These are phyloP conservation scores for Urechis unicinctus DNA, from an alignment of 2,888 invertebrate species.

Conservation along the genomic window DNA sequence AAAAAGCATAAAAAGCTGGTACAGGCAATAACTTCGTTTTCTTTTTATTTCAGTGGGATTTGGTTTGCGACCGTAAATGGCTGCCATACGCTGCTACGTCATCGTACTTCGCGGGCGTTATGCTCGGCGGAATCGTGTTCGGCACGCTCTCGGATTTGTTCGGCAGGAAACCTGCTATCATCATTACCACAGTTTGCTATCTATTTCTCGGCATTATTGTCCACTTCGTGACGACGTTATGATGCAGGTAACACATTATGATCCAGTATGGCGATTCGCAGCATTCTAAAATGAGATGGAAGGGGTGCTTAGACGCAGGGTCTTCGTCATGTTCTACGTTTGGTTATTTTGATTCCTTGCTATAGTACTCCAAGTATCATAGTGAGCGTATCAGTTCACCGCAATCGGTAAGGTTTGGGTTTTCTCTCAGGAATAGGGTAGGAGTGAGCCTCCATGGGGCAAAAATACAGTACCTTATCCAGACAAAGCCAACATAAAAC, in stretches of 20 bases:
- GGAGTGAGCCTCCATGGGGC: too few relatives aligned
- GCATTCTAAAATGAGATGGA: too few relatives aligned
- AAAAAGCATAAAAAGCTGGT: too few relatives aligned
- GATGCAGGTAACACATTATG: slow-evolving; percentile 27
- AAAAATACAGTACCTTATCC: too few relatives aligned
- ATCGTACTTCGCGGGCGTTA: slow-evolving; percentile 36
- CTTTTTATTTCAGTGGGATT: slow-evolving; percentile 33
- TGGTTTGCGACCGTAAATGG: slow-evolving; percentile 28
- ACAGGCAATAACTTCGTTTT: too few relatives aligned
- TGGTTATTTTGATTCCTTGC: too few relatives aligned
- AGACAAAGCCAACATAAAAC: too few relatives aligned
- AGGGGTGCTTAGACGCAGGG: slow-evolving; percentile 30
- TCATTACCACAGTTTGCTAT: slow-evolving; percentile 24
- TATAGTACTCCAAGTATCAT: too few relatives aligned
- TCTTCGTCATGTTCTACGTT: slow-evolving; percentile 25
- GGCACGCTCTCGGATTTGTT: slow-evolving; percentile 33
- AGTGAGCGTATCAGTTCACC: too few relatives aligned
- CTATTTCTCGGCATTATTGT: slow-evolving; percentile 26
- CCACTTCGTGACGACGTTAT: slow-evolving; percentile 24
- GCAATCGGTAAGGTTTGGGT: too few relatives aligned
- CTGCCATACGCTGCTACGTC: slow-evolving; percentile 28
- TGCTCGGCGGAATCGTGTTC: slow-evolving; percentile 36
- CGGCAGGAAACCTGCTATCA: slow-evolving; percentile 30
- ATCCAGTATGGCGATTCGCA: not conserved
- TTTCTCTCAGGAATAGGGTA: too few relatives aligned